These are phyloP conservation scores for Dipodomys ordii DNA, from an alignment of 2,113 vertebrate species.

Conservation along the genomic window DNA sequence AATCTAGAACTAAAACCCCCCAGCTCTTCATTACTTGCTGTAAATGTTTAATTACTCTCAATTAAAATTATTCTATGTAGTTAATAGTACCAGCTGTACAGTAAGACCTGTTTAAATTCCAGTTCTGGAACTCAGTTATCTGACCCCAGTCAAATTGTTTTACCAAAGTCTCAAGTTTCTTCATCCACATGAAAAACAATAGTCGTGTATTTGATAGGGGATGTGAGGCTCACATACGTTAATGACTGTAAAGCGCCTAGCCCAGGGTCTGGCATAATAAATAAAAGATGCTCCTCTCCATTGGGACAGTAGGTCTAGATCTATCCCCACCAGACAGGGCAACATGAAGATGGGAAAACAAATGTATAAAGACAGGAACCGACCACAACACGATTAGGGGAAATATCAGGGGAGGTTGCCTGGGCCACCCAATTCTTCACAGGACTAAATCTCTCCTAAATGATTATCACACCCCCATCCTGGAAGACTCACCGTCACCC, in stretches of 20 bases:
- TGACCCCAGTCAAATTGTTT: slow-evolving; percentile 40
- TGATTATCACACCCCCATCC: not conserved
- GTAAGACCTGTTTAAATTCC: slow-evolving; percentile 25
- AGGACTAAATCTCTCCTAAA: not conserved
- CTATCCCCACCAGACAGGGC: not conserved
- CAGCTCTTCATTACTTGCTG: slow-evolving; percentile 31
- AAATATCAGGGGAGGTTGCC: not conserved
- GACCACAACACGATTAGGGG: not conserved
- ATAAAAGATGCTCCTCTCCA: not conserved
- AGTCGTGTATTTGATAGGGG: not conserved
- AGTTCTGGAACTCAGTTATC: slow-evolving; percentile 1
- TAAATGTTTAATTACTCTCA: slow-evolving; percentile 40
- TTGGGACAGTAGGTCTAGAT: not conserved
- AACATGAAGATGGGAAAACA: not conserved
- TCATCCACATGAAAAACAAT: not conserved
- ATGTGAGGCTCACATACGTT: not conserved
- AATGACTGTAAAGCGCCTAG: not conserved
- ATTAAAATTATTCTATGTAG: slow-evolving; percentile 5
- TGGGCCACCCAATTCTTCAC: not conserved
- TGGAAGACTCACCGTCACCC: slow-evolving; percentile 90
- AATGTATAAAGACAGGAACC: not conserved
- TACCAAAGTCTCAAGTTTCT: slow-evolving; percentile 41
- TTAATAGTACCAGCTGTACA: not conserved
- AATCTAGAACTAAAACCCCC: not conserved
- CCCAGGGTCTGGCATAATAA: not conserved